Evolutionary conservation across 2,797 vertebrate species (phyloP), one percentile per base, ranked within the genome.

Genomic region (Acipenser oxyrinchus): DNA sequence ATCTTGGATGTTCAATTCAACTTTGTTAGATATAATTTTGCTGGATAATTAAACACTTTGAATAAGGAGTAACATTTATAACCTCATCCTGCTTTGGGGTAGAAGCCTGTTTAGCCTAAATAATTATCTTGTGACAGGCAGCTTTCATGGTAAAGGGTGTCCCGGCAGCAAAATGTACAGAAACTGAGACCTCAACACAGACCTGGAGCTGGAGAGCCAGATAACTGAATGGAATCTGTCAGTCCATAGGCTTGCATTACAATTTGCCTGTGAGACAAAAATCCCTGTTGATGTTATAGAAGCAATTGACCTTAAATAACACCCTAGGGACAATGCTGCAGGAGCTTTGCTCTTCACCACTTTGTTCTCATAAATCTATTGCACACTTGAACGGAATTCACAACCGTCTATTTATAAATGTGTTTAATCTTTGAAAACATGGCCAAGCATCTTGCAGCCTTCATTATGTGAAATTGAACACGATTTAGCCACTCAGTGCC

Each of bases 1-100:
- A 81, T 75, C 74, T 74, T 79, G 66, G 72, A 72, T 50, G 3
- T n/a, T 64, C 49, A 69, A 70, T 76, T 82, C 76, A 63, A 71
- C 62, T 73, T 70, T 73, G 59, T 62, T 69, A 18, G 18, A 18
- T 18, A 18, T 18, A 18, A 18, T 37, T 37, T 37, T 37, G 37
- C 37, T 37, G 37, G 37, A 37, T 37, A 37, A 37, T 37, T 37
- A 37, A 37, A 37, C 37, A 37, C 37, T 37, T 37, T 37, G 37
- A 37, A 37, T 37, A 37, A 37, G 37, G 37, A 37, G 37, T 37
- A 5, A 37, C 37, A 37, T 37, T 1, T 37, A 37, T 37, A 37
- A 37, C 37, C 37, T 37, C 37, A 37, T 37, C 37, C 37, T 37
- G 5, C 37, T 37, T 37, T 37, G 37, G 37, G 37, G 37, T 37